Evolutionary conservation across 2,888 invertebrate genomes (phyloP).

Genomic region (Dasypogon diadema): DNA sequence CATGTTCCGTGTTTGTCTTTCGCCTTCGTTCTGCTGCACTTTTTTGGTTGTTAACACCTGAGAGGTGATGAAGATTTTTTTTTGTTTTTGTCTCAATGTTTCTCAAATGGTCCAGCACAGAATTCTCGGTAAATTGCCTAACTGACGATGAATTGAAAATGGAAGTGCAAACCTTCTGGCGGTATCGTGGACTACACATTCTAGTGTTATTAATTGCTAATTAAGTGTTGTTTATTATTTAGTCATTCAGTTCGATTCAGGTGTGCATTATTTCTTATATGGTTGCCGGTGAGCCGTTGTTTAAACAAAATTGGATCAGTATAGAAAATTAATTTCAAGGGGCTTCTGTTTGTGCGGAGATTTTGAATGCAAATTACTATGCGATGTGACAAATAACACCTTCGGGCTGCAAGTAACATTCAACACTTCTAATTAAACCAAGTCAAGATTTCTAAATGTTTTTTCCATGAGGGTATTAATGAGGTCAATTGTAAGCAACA

Average conservation of each 20-base stretch:
- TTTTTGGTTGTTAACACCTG: conserved; percentile 38
- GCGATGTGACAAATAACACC: conserved; percentile 22
- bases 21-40: conserved; percentile 30
- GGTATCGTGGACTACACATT: neutral
- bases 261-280: conserved; percentile 12
- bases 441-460: conserved; percentile 30
- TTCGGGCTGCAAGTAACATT: neutral
- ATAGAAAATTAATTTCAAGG: conserved; percentile 32
- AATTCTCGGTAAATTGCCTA: conserved; percentile 9
- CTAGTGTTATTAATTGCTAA: conserved; percentile 46
- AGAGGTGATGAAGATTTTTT: conserved; percentile 24
- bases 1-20: conserved; percentile 17
- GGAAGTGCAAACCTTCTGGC: conserved; percentile 23
- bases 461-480: neutral
- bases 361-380: neutral
- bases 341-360: conserved; percentile 20
- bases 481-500: neutral
- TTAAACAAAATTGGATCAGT: neutral
- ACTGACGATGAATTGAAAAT: neutral
- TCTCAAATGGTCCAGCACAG: neutral
- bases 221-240: conserved; percentile 38
- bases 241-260: conserved; percentile 25
- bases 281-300: neutral
- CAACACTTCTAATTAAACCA: conserved; percentile 22
- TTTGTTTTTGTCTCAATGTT: neutral